Evolutionary conservation across 2,797 vertebrate species (phyloP), one percentile per base, ranked within the genome.

Genomic region (Sphenopsis melanotis): DNA sequence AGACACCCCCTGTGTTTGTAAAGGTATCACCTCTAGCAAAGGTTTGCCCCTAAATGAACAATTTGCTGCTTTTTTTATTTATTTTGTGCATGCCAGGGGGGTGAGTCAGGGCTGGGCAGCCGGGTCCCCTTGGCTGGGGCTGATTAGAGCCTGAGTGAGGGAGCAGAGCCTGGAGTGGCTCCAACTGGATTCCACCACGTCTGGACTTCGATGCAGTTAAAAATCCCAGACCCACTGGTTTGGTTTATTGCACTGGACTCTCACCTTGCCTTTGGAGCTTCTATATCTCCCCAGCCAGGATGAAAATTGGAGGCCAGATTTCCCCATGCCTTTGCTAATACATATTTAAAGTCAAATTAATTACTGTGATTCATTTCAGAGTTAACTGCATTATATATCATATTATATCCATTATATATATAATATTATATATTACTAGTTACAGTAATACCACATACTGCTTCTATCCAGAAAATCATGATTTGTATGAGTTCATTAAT

Each of bases 161-260:
- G 75, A 94, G 94, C 88, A 93, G 94, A 41, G 80, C 34, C 88
- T 97, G 97, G 89, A 94, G 26, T 0, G 4, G 71, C 75, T 96
- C 96, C 97, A 96, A 1, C 30, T 77, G 78, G 93, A 95, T 93
- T 96, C 91, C 85, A 84, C n/a, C 32, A 3, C 16, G 90, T 95
- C 96, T 96, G 32, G 27, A 52, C 85, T 91, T 63, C 9, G 22
- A 12, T 15, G 47, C 1, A 56, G 60, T 92, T 96, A 78, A 95
- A 95, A 95, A 92, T 56, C 78, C 84, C 89, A 94, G 93, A 63
- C 26, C 82, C 59, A 11, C 12, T 24, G 68, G 5, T 59, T 76
- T 15, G 23, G 42, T 61, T 96, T 94, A 77, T 94, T 92, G 72
- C 85, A 60, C 55, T 47, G 76, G 90, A 71, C 83, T 93, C 65